Evolutionary conservation across 2,797 vertebrate genomes (phyloP).

Genomic region (Myotis findleyi): DNA sequence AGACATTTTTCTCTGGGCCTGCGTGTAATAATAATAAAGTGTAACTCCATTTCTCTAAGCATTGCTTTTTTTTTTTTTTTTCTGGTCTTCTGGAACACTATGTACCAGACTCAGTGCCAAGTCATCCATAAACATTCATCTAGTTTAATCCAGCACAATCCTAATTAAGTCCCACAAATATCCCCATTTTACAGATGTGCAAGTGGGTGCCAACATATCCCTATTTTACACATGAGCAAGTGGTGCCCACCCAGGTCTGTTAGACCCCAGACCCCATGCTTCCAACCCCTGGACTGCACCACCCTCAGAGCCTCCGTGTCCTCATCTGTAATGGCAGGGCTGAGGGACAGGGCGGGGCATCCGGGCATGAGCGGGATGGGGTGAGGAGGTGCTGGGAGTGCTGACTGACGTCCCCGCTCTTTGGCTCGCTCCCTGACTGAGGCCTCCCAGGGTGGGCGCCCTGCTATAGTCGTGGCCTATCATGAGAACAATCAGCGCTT

Average conservation of each 20-base stretch:
- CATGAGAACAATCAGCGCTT: fast-evolving
- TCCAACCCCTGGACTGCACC: background rate
- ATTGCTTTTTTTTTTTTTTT: too few relatives aligned
- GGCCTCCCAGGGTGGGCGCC: background rate
- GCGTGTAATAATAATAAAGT: too few relatives aligned
- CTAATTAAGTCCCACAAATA: background rate
- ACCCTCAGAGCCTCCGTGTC: background rate
- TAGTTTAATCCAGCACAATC: background rate
- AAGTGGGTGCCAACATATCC: background rate
- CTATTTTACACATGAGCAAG: background rate
- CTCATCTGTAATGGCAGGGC: background rate
- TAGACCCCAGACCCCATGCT: background rate
- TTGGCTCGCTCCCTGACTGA: background rate
- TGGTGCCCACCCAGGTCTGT: background rate
- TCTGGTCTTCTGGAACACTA: too few relatives aligned
- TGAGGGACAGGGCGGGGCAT: fast-evolving
- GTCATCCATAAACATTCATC: background rate
- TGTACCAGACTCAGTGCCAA: background rate
- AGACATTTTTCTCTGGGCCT: too few relatives aligned
- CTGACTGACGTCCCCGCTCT: background rate
- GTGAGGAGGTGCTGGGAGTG: background rate
- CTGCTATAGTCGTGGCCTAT: background rate
- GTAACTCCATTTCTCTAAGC: too few relatives aligned
- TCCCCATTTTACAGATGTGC: background rate
- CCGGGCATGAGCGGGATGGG: background rate